Conservation (phyloP, 2,113 vertebrate species). For the Herpetotheres cachinnans region DNA sequence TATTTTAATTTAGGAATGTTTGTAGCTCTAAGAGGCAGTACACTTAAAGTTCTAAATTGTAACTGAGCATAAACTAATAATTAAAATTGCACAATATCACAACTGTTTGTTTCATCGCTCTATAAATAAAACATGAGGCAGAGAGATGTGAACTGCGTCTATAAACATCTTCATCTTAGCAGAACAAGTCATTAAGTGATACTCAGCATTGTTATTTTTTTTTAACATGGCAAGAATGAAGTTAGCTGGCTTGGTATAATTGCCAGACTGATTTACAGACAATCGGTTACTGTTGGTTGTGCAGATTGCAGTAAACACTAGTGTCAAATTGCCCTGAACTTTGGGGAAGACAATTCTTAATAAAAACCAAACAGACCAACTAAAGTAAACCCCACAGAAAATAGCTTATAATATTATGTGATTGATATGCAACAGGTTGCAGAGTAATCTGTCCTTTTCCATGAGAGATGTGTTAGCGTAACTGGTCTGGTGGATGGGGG, state of each 20-base stretch:
- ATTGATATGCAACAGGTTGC: neutral
- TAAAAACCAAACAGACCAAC: neutral
- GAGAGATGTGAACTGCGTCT: neutral
- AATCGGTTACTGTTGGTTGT: neutral
- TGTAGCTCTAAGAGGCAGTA: neutral
- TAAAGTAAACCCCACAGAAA: neutral
- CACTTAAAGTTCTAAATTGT: neutral
- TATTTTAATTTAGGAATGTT: neutral
- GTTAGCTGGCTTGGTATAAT: neutral
- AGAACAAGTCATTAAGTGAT: neutral
- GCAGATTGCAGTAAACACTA: neutral
- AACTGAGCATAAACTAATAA: neutral
- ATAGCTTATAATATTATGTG: neutral
- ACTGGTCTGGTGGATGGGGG: neutral
- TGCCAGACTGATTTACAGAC: neutral
- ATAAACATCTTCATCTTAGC: neutral
- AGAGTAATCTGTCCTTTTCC: neutral
- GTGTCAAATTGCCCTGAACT: neutral
- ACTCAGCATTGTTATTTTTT: neutral
- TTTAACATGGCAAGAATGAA: neutral
- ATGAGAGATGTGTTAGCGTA: neutral
- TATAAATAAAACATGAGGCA: neutral
- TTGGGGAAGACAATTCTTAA: neutral
- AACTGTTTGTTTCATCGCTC: neutral
- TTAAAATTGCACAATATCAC: neutral